Conservation (phyloP, 2,797 vertebrate genomes). For the Chelmon rostratus region DNA sequence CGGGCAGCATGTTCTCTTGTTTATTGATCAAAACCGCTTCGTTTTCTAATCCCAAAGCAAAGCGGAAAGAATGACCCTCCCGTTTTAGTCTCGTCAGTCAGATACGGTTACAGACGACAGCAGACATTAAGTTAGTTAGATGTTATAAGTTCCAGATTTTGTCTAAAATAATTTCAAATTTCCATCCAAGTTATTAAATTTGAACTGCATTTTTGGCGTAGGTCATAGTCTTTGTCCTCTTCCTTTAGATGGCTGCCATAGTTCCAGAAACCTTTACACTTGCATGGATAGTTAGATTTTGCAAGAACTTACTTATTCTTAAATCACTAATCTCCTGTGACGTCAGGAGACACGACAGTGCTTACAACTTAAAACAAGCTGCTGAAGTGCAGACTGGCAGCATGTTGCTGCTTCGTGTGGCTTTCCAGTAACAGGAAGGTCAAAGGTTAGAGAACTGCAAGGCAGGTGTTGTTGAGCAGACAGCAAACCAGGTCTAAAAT, state of each 20-base stretch:
- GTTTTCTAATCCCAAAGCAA: constrained; percentile 18
- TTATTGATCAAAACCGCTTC: neutral
- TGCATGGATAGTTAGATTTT: neutral
- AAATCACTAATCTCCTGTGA: too few species aligned
- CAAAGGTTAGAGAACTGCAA: constrained; percentile 13
- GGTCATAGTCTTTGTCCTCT: neutral
- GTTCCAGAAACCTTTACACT: neutral
- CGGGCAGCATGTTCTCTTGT: neutral
- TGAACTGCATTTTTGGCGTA: neutral
- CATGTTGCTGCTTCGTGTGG: neutral
- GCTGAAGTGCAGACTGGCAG: neutral
- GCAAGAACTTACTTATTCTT: neutral
- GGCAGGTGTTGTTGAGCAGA: neutral
- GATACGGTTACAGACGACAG: neutral
- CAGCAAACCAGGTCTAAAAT: neutral
- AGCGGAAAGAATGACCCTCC: neutral
- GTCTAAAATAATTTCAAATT: neutral
- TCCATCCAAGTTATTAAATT: neutral
- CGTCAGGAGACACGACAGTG: too few species aligned
- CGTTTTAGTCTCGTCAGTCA: neutral
- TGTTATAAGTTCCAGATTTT: neutral
- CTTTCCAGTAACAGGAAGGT: constrained; percentile 1
- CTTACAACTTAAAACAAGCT: neutral
- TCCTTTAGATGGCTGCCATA: too few species aligned
- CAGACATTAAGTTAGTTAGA: neutral